Base-by-base conservation (phyloP, 2,888 invertebrate genomes). In the Leptinotarsa tumamoca region DNA sequence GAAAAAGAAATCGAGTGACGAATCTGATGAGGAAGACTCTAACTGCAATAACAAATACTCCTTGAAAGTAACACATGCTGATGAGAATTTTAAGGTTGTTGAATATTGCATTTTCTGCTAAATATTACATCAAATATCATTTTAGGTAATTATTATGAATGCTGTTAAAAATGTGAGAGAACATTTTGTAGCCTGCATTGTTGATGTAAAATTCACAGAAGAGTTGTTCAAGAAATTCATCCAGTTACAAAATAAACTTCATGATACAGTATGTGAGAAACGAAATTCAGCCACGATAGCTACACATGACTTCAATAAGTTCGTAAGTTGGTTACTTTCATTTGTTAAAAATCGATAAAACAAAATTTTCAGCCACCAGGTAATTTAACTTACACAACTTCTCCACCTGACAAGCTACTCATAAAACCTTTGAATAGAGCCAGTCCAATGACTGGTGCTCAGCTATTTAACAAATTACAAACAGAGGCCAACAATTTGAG, bases 271-370 rank as follows among this genome's bases (percentile, higher is more conserved):
- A 14, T 96, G 96, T 86, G 93, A 94, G 72, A 95, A 95, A 85
- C 90, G 96, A 81, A 94, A 94, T 83, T 88, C 90, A 0, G 94
- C 95, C 0, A 95, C 96, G 0, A 94, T 96, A 75, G 96, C 96
- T 4, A 96, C 96, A 0, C 96, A 96, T 87, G 96, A 96, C 86
- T 88, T 94, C 79, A 89, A 88, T 58, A 92, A 92, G 83, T 89
- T 96, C 77, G 86, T 88, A 83, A 84, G 83, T 79, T 67, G 17
- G 14, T 52, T 17, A 52, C 10, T 43, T 43, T 43, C 10, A 43
- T 43, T 43, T 43, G 43, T 43, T 3, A 61, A 13, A 61, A 21
- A 63, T 63, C 63, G 13, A 61, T n/a, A 21, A 71, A 23, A 43
- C 33, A 33, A 51, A 58, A 56, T 61, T 80, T 80, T 73, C 76